phyloP scores from a whole-genome alignment of 2,797 vertebrate genomes.

The Silurus aristotelis region DNA sequence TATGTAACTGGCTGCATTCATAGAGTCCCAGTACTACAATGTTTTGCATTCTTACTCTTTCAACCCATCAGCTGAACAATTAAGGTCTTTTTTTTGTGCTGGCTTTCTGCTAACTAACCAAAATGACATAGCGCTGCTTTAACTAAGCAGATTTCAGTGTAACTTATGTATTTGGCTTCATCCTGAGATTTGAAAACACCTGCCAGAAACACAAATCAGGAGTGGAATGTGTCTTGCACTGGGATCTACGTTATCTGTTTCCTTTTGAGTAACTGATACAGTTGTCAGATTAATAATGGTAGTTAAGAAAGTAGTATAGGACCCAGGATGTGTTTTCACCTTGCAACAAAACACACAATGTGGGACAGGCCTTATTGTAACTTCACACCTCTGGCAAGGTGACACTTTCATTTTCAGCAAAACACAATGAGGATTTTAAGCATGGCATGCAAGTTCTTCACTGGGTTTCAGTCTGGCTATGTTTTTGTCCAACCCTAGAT shows the following conservation, averaged over 20 bases:
- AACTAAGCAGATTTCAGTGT: neutral
- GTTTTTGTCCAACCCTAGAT: neutral
- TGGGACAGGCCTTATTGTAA: neutral
- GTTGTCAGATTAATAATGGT: neutral
- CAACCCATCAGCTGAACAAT: constrained; percentile 23
- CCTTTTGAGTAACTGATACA: neutral
- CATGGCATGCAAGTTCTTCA: neutral
- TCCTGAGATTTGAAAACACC: neutral
- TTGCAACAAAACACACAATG: neutral
- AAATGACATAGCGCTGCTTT: neutral
- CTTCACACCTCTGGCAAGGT: neutral
- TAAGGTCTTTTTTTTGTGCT: constrained; percentile 17
- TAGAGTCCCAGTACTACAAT: neutral
- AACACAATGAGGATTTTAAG: neutral
- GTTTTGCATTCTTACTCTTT: constrained; percentile 17
- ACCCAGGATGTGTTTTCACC: constrained; percentile 3
- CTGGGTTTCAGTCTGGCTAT: neutral
- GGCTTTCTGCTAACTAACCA: neutral
- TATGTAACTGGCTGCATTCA: too few species aligned
- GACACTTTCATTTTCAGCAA: neutral
- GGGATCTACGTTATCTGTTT: neutral
- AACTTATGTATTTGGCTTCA: neutral
- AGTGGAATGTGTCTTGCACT: neutral
- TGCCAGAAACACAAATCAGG: neutral
- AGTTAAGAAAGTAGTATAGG: neutral